These are phyloP conservation scores for Ennomos fuscantarius DNA, from an alignment of 2,888 invertebrate species.

Conservation along the genomic window DNA sequence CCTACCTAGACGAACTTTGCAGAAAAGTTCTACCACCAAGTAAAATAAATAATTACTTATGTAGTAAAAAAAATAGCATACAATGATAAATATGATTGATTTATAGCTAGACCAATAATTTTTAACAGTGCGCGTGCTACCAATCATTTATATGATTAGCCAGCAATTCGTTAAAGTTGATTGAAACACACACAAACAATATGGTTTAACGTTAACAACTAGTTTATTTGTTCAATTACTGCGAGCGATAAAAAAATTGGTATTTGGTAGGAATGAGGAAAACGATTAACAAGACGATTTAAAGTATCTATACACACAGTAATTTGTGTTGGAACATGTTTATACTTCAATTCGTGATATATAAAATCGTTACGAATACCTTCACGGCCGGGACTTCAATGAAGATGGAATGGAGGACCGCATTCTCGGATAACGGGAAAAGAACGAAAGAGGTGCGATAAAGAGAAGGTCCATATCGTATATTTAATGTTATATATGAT, in stretches of 20 bases:
- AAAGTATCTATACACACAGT: too few relatives aligned
- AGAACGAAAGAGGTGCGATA: too few relatives aligned
- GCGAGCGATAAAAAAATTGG: conserved; percentile 3
- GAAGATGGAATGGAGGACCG: too few relatives aligned
- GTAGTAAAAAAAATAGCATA: not conserved
- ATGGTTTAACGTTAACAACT: conserved; percentile 8
- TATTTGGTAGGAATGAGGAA: conserved; percentile 16
- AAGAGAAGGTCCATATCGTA: too few relatives aligned
- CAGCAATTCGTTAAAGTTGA: conserved; percentile 4
- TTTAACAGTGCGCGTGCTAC: conserved; percentile 9
- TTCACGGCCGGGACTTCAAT: too few relatives aligned
- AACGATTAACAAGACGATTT: conserved; percentile 14
- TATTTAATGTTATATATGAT: too few relatives aligned
- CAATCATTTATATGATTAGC: conserved; percentile 5
- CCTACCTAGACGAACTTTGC: too few relatives aligned
- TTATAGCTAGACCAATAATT: not conserved
- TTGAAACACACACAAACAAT: conserved; percentile 2
- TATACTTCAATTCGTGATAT: not conserved
- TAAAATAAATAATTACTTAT: too few relatives aligned
- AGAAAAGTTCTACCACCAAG: too few relatives aligned
- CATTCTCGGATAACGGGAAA: too few relatives aligned
- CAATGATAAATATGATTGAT: conserved; percentile 3
- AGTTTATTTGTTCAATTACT: conserved; percentile 15
- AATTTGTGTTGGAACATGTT: too few relatives aligned
- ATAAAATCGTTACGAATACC: too few relatives aligned